A percentile compares a stretch with the other conserved stretches of the same genome.
Conservation (phyloP, 2,888 invertebrate genomes). For the Lamellibrachia columna region DNA sequence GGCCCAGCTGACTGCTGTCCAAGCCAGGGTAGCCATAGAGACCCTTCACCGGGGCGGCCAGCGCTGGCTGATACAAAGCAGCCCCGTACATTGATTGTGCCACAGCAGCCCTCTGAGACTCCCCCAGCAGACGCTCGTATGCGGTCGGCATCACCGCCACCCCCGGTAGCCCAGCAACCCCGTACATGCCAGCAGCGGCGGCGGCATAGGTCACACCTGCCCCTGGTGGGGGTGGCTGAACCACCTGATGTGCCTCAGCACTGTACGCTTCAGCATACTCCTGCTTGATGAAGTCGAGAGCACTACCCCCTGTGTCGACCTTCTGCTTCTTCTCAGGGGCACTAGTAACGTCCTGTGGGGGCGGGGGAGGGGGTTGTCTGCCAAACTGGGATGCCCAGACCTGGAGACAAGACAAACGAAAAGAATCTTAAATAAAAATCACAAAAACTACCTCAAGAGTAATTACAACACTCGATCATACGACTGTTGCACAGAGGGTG, state of each 20-base stretch:
- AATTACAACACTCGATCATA: no score
- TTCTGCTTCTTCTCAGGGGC: conserved; percentile 50
- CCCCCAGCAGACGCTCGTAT: neutral
- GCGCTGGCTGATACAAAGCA: neutral
- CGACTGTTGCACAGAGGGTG: neutral
- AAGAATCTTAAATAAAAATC: neutral
- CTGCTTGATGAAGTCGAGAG: conserved; percentile 60
- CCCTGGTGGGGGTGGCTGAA: neutral
- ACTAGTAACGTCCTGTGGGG: conserved; percentile 21
- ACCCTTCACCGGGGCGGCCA: conserved; percentile 6
- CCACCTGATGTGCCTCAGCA: neutral
- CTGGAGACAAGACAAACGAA: neutral
- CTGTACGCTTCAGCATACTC: conserved; percentile 49
- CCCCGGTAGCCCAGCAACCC: neutral
- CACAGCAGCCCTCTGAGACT: neutral
- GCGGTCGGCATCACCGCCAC: neutral
- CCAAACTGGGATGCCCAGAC: neutral
- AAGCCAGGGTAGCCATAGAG: conserved; percentile 13
- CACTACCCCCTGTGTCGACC: conserved; percentile 51
- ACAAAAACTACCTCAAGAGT: no score
- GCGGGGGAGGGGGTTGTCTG: neutral
- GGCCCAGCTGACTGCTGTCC: neutral
- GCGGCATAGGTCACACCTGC: neutral
- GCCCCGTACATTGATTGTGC: conserved; percentile 18
- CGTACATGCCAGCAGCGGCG: neutral